phyloP scores from a whole-genome alignment of 2,113 vertebrate genomes.

The Geothlypis trichas region DNA sequence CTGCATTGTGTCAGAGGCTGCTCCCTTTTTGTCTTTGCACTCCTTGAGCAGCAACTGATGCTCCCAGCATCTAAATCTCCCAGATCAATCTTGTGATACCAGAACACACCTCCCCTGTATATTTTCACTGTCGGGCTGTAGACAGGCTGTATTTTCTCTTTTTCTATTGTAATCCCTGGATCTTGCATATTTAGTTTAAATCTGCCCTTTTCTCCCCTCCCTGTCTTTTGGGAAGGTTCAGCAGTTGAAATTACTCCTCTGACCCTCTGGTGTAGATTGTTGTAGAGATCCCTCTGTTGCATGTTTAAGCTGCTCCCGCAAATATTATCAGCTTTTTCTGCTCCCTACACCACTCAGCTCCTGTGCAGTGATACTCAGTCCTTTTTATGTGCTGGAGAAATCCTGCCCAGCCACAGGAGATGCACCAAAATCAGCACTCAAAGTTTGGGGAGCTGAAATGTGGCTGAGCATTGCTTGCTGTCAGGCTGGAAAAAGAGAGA shows the following conservation, averaged over 20 bases:
- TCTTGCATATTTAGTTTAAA: neutral
- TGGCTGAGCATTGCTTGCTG: neutral
- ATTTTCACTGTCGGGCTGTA: neutral
- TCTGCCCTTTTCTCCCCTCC: fast-evolving
- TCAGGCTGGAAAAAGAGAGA: neutral
- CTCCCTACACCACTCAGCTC: neutral
- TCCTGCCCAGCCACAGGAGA: neutral
- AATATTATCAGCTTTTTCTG: neutral
- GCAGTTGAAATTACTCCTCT: neutral
- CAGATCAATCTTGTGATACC: neutral
- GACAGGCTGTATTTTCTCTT: neutral
- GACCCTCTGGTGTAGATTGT: neutral
- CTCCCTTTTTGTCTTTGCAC: slow-evolving; percentile 42
- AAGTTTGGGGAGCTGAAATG: neutral
- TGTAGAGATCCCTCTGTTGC: neutral
- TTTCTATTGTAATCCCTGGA: neutral
- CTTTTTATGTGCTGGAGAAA: neutral
- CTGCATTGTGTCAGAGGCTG: slow-evolving; percentile 46
- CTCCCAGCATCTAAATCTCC: slow-evolving; percentile 1
- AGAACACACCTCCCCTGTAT: neutral
- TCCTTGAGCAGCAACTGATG: slow-evolving; percentile 6
- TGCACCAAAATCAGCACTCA: neutral
- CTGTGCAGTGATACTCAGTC: neutral
- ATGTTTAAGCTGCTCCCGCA: neutral
- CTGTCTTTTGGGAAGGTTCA: neutral